Percentiles rank a stretch among this genome's conserved stretches.
phyloP scores from a whole-genome alignment of 2,888 invertebrate species.

The Hermodice carunculata region DNA sequence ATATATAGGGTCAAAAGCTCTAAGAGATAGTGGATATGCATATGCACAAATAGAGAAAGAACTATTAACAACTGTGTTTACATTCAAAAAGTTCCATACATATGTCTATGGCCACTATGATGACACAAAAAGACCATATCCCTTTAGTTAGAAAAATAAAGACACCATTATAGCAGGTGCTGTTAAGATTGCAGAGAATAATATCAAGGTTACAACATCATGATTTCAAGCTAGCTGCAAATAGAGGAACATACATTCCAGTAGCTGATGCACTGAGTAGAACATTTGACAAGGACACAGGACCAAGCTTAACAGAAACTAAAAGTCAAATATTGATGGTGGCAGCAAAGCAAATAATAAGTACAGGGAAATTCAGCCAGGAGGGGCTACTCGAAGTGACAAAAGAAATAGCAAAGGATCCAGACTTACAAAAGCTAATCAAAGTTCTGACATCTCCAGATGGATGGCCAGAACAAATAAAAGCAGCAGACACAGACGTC shows the following conservation, averaged over 20 bases:
- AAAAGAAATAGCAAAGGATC: no score
- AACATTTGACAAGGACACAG: background rate
- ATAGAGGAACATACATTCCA: constrained; percentile 26
- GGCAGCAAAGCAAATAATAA: background rate
- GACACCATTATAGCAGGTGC: constrained; percentile 27
- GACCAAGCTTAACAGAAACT: background rate
- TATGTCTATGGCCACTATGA: constrained; percentile 28
- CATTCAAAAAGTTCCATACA: constrained; percentile 19
- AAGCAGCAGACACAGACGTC: background rate
- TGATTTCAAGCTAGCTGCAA: constrained; percentile 25
- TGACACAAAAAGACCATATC: constrained; percentile 28
- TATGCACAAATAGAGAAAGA: constrained; percentile 35
- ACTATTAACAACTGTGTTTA: constrained; percentile 23
- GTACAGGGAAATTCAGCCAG: no score
- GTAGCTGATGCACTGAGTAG: constrained; percentile 29
- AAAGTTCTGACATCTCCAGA: background rate
- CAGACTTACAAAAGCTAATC: no score
- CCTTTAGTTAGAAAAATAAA: constrained; percentile 28
- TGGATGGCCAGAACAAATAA: constrained; percentile 13
- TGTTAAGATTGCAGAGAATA: constrained; percentile 28
- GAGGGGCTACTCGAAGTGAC: no score
- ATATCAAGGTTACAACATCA: constrained; percentile 24
- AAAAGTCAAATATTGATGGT: background rate
- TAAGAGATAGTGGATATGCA: constrained; percentile 17
- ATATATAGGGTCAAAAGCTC: constrained; percentile 23